A percentile compares a stretch with the other conserved stretches of the same genome.
phyloP scores from a whole-genome alignment of 64 coral and sea anemone species.

The Stylophora pistillata region DNA sequence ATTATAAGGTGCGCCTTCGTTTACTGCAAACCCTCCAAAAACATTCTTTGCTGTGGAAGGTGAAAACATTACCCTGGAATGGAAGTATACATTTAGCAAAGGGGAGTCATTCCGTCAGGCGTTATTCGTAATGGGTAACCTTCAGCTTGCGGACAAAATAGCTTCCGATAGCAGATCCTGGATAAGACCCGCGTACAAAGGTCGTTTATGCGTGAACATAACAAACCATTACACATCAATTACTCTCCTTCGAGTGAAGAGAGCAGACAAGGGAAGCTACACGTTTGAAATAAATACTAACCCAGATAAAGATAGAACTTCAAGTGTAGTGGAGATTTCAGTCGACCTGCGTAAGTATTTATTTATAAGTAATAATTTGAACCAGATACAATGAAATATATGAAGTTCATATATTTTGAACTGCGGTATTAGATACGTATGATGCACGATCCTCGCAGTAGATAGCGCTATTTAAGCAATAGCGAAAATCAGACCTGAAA shows the following conservation, averaged over 20 bases:
- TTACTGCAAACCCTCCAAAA: neutral
- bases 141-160: no score
- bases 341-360: neutral
- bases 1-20: neutral
- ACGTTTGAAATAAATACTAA: neutral
- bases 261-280: neutral
- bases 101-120: neutral
- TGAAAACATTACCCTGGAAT: neutral
- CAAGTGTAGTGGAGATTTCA: neutral
- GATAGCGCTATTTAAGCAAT: no score
- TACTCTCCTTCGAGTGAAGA: neutral
- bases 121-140: neutral
- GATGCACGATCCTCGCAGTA: no score
- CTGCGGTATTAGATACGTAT: no score
- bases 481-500: no score
- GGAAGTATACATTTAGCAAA: neutral
- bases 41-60: neutral
- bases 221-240: neutral
- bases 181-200: neutral
- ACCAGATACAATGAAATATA: no score
- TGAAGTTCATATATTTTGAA: no score
- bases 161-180: neutral
- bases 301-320: neutral
- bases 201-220: neutral
- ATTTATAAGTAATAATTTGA: no score